Percentiles rank a stretch among this genome's conserved stretches.
phyloP scores from a whole-genome alignment of 2,113 vertebrate genomes.

The Sylvia atricapilla region DNA sequence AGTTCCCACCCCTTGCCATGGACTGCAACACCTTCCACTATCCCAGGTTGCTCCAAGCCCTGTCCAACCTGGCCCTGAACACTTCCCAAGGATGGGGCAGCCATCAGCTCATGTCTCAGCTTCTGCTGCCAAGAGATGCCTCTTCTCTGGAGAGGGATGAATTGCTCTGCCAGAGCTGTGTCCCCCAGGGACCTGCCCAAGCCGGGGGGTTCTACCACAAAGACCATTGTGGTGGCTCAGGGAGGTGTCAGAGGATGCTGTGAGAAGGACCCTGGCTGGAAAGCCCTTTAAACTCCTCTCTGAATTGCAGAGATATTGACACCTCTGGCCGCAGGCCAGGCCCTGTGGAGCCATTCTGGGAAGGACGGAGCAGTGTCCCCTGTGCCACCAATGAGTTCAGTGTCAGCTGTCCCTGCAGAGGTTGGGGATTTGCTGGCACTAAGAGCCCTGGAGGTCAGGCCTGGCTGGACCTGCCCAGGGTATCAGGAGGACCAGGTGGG shows the following conservation, averaged over 20 bases:
- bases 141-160: not conserved
- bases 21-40: not conserved
- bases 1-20: not conserved
- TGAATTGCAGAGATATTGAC: accelerated
- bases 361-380: not conserved
- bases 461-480: not conserved
- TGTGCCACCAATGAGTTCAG: not conserved
- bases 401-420: not conserved
- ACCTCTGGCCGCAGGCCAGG: not conserved
- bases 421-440: not conserved
- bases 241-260: not conserved
- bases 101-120: not conserved
- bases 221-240: not conserved
- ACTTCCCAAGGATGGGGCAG: not conserved
- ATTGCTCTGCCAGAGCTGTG: not conserved
- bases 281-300: not conserved
- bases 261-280: not conserved
- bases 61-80: not conserved
- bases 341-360: not conserved
- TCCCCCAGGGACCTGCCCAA: not conserved
- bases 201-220: accelerated
- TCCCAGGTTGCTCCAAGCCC: not conserved
- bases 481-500: not conserved
- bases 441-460: not conserved
- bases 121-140: not conserved